These are phyloP conservation scores for Poecilia velifera DNA, from an alignment of 2,797 vertebrate genomes.

Conservation along the genomic window DNA sequence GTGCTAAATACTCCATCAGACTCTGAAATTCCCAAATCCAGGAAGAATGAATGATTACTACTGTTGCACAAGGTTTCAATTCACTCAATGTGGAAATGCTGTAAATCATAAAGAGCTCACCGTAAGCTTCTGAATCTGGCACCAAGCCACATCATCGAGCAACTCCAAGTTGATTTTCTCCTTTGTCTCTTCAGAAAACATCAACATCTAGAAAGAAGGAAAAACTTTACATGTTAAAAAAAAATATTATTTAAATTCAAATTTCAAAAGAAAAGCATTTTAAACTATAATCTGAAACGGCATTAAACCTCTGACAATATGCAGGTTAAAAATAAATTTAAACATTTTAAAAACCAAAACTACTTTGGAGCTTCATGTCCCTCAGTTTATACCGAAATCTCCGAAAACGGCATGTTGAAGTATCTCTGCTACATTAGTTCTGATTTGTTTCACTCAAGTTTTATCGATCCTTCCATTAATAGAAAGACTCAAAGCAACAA, in stretches of 20 bases:
- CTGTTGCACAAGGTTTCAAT: background rate
- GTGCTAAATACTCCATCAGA: slow-evolving; percentile 73
- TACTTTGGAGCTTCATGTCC: too few species aligned
- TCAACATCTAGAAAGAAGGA: slow-evolving; percentile 70
- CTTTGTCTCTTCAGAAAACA: slow-evolving; percentile 82
- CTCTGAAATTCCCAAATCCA: slow-evolving; percentile 57
- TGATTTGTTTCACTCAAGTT: background rate
- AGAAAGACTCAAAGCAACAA: background rate
- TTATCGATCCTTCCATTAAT: background rate
- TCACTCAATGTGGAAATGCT: background rate
- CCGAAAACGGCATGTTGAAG: background rate
- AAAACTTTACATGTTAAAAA: background rate
- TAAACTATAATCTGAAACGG: background rate
- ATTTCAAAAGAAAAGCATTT: background rate
- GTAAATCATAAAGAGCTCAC: slow-evolving; percentile 47
- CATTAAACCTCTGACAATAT: background rate
- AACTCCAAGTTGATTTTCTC: slow-evolving; percentile 80
- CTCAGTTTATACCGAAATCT: too few species aligned
- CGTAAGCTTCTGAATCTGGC: slow-evolving; percentile 84
- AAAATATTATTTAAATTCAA: background rate
- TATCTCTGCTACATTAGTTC: too few species aligned
- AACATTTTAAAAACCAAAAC: background rate
- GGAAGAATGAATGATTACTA: background rate
- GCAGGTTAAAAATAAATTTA: background rate
- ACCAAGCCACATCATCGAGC: slow-evolving; percentile 82